Base-by-base conservation (phyloP, 2,888 invertebrate genomes). In the Caenorhabditis sulstoni region DNA sequence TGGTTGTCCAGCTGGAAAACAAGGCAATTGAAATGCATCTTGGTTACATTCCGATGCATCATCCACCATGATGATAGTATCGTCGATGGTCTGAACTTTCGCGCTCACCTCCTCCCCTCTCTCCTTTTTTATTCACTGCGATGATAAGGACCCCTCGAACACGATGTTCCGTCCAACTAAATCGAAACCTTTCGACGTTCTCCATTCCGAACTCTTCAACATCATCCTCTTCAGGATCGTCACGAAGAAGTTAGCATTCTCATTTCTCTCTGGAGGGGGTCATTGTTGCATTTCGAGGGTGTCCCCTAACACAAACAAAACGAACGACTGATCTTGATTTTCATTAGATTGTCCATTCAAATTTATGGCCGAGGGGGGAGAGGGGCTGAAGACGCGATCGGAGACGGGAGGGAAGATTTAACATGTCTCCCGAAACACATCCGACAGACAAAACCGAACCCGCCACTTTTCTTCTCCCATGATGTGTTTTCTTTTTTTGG, bases 131-230 rank as follows among this genome's bases (percentile, higher is more conserved):
- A 59, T 44, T 59, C 41, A 37, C 52, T 53, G n/a, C n/a, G n/a
- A 78, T 78, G 78, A 78, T 78, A 44, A 65, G 78, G 35, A 29
- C 78, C 18, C 71, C 78, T 18, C 14, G 78, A 29, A 52, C 66
- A 12, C 35, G 78, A 62, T 22, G 22, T 35, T 78, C 78, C 1
- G 50, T 78, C 16, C 78, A 78, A 29, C 44, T 70, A 1, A 65
- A 78, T 18, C 65, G 70, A 23, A 70, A 70, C 20, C 65, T 45
- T 66, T 77, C 55, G 41, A 9, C 20, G 2, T 66, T 70, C 16
- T 70, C 77, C 4, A 65, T 64, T 53, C 50, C 68, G 4, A 47
- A 67, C 23, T 66, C 75, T 18, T 68, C 76, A 12, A 64, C 68
- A 3, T 76, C 67, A 2, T 76, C 76, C 5, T 73, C 73, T 18